Evolutionary conservation across 2,113 vertebrate genomes (phyloP).

Genomic region (Urocitellus parryii): DNA sequence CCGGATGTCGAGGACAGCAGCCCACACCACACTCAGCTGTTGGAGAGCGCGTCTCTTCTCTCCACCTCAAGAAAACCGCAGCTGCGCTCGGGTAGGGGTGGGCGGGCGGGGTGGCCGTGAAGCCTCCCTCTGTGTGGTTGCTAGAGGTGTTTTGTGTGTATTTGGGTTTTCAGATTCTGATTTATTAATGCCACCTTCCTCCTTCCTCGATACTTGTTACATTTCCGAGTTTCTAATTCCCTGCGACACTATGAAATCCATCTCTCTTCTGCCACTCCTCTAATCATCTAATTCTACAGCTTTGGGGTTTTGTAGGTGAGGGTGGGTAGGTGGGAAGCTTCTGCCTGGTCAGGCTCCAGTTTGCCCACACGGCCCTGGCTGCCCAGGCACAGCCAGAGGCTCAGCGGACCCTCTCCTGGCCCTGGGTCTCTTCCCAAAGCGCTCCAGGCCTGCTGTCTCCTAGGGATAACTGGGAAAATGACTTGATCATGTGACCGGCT

Average conservation of each 20-base stretch:
- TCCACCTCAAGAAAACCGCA: not conserved
- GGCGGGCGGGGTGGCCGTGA: not conserved
- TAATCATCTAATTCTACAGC: not conserved
- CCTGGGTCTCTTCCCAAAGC: not conserved
- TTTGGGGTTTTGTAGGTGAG: not conserved
- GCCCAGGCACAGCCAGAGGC: not conserved
- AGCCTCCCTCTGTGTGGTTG: not conserved
- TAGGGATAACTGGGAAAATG: not conserved
- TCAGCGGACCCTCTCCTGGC: not conserved
- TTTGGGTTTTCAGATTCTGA: not conserved
- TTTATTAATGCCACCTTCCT: not conserved
- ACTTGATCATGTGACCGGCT: not conserved
- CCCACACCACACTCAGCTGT: conserved; percentile 44
- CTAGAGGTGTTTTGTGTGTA: not conserved
- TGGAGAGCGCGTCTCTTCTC: conserved; percentile 14
- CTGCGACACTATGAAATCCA: not conserved
- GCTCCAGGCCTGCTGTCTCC: not conserved
- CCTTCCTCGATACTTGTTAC: not conserved
- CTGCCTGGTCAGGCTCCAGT: not conserved
- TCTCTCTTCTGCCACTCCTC: not conserved
- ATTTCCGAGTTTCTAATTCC: conserved; percentile 33
- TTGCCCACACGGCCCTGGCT: not conserved
- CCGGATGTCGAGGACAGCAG: conserved; percentile 52
- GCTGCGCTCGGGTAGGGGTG: not conserved
- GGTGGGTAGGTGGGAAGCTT: not conserved